Evolutionary conservation across 1,140 invertebrate species (phyloP), one percentile per base, ranked within the genome.

Genomic region (Lanistes nyassanus): DNA sequence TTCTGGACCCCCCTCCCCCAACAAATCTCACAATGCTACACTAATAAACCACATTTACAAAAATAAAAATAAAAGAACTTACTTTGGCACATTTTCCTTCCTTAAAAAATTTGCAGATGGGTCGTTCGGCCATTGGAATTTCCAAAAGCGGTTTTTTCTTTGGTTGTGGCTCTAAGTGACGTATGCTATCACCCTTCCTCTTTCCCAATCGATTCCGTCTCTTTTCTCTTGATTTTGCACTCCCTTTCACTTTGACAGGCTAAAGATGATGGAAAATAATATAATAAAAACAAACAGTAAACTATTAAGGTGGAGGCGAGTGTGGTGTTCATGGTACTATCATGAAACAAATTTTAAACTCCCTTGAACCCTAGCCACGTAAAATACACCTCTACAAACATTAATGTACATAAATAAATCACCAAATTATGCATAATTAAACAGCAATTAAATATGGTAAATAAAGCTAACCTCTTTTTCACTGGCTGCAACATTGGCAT

Each of bases 81-180:
- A 91, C 93, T 90, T 94, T 93, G 83, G 94, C 93, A 89, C 95
- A 96, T 90, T 96, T 96, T 73, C 95, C 95, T 90, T 96, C 95
- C 91, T 95, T 93, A 83, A 92, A 96, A 90, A 94, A 94, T 72
- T 94, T 92, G 85, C 95, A 96, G 1, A 82, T 58, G 6, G 84
- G 85, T 55, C 85, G 72, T 39, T 84, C 85, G 60, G 81, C 79
- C 80, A 82, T 83, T 23, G 84, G 83, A 53, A 81, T 83, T 39
- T 83, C 80, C 37, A 83, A 53, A n/a, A 86, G 75, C n/a, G 81
- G 81, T 78, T 83, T 85, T 64, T 87, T 87, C 75, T 82, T 84
- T 0, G 77, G 78, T 26, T 79, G 82, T 42, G 9, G 42, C 42
- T 80, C 77, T 36, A 56, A 6, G 42, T 62, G 36, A 3, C 31